Conservation (phyloP, 2,113 vertebrate genomes). For the Datnioides undecimradiatus region DNA sequence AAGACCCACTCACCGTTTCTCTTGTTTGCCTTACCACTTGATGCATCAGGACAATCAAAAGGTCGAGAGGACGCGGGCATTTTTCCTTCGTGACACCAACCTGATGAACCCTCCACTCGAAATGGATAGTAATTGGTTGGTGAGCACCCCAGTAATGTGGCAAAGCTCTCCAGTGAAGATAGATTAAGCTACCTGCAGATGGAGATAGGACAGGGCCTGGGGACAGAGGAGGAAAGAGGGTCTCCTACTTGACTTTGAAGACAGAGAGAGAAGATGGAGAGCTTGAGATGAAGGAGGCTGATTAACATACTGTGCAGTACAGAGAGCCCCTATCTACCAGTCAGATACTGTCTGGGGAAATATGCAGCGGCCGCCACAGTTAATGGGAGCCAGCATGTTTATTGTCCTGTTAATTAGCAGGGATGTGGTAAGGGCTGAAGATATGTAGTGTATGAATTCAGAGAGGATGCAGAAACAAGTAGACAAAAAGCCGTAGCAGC, state of each 20-base stretch:
- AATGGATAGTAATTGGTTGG: slow-evolving; percentile 70
- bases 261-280: slow-evolving; percentile 47
- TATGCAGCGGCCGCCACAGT: slow-evolving; percentile 68
- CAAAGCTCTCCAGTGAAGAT: slow-evolving; percentile 43
- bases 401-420: slow-evolving; percentile 79
- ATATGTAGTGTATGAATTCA: slow-evolving; percentile 60
- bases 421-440: slow-evolving; percentile 64
- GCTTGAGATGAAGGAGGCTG: slow-evolving; percentile 62
- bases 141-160: slow-evolving; percentile 44
- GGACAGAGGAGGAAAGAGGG: slow-evolving; percentile 30
- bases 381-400: slow-evolving; percentile 76
- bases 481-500: slow-evolving; percentile 41
- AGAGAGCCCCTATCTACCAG: slow-evolving; percentile 57
- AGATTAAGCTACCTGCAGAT: slow-evolving; percentile 60
- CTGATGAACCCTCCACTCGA: slow-evolving; percentile 59
- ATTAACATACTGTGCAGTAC: slow-evolving; percentile 67
- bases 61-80: slow-evolving; percentile 57
- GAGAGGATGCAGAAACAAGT: slow-evolving; percentile 50
- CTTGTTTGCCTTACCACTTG: slow-evolving; percentile 57
- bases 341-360: slow-evolving; percentile 68
- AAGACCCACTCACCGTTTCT: slow-evolving; percentile 30
- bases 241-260: slow-evolving; percentile 73
- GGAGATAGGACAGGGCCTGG: slow-evolving; percentile 48
- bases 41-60: slow-evolving; percentile 67
- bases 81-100: slow-evolving; percentile 29